Percentiles rank a stretch among this genome's conserved stretches.
Evolutionary conservation across 2,888 invertebrate genomes (phyloP).

Genomic region (Lypha dubia): DNA sequence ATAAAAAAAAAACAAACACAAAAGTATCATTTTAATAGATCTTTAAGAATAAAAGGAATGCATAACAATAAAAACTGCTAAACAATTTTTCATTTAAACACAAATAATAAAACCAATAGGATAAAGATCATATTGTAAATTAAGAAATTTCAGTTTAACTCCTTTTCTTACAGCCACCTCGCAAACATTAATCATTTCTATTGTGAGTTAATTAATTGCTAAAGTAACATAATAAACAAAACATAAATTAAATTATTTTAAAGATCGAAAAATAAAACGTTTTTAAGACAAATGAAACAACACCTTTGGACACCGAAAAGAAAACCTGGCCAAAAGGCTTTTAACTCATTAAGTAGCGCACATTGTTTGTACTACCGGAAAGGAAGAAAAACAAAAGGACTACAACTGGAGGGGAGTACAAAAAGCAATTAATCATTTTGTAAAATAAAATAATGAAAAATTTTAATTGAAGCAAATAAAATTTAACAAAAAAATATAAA

Average conservation of each 20-base stretch:
- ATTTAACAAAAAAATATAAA: not conserved
- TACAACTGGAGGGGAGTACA: too few species aligned
- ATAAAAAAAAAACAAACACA: not conserved
- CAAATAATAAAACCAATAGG: constrained; percentile 33
- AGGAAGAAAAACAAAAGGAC: not conserved
- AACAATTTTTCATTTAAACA: constrained; percentile 53
- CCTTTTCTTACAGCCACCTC: constrained; percentile 24
- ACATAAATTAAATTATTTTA: constrained; percentile 64
- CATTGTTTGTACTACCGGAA: constrained; percentile 51
- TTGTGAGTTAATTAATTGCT: constrained; percentile 73
- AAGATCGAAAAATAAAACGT: constrained; percentile 53
- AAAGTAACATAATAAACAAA: constrained; percentile 71
- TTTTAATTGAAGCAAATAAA: constrained; percentile 68
- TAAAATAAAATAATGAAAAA: constrained; percentile 50
- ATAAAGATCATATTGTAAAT: constrained; percentile 62
- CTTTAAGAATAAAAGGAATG: not conserved
- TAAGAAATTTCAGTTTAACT: constrained; percentile 67
- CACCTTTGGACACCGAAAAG: constrained; percentile 65
- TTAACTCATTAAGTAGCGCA: constrained; percentile 52
- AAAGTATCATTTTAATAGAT: not conserved
- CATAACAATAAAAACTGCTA: not conserved
- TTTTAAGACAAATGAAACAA: constrained; percentile 71
- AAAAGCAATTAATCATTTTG: constrained; percentile 64
- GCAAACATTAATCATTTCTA: constrained; percentile 73
- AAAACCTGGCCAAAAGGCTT: constrained; percentile 54